Evolutionary conservation across 2,888 invertebrate species (phyloP), one percentile per base, ranked within the genome.

Genomic region (Phytoseiulus persimilis): DNA sequence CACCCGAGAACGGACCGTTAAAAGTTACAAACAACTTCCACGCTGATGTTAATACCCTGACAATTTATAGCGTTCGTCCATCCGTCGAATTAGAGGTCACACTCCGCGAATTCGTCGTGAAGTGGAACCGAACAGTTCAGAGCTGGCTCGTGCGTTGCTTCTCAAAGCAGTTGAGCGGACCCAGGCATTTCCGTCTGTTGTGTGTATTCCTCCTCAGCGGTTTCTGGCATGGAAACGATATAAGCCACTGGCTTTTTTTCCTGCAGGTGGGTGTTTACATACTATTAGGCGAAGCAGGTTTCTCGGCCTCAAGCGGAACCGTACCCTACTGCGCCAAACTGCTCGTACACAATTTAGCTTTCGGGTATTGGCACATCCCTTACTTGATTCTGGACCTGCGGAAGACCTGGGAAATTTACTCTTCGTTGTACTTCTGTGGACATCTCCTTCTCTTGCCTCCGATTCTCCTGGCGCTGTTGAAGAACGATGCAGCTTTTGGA

Each of bases 61-160:
- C 87, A n/a, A 33, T 33, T 32, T 87, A 18, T 18, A 31, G 87
- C n/a, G 87, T 87, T 0, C 32, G 33, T 28, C 33, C 33, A 28
- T 39, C 39, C 33, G 33, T 87, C 6, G 87, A 87, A n/a, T 6
- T 45, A 33, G 45, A 32, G 9, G 87, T 45, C 1, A 87, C 39
- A n/a, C n/a, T 87, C 11, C 87, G 45, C 32, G 33, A 87, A 2
- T 83, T 32, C 18, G 83, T 33, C 33, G 18, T 31, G 14, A 32
- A 33, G 11, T 83, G 83, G 83, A 83, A 83, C 31, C 32, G 32
- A 14, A 83, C 83, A 5, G 83, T 83, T 33, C 83, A 83, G 18
- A 23, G 32, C 87, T 87, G 87, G 87, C 87, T 87, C 33, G 87
- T 87, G 9, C 87, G 87, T 1, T 87, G 87, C 33, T 33, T 87